A percentile compares a stretch with the other conserved stretches of the same genome.
Conservation (phyloP, 2,888 invertebrate species). For the Teinopalpus imperialis region DNA sequence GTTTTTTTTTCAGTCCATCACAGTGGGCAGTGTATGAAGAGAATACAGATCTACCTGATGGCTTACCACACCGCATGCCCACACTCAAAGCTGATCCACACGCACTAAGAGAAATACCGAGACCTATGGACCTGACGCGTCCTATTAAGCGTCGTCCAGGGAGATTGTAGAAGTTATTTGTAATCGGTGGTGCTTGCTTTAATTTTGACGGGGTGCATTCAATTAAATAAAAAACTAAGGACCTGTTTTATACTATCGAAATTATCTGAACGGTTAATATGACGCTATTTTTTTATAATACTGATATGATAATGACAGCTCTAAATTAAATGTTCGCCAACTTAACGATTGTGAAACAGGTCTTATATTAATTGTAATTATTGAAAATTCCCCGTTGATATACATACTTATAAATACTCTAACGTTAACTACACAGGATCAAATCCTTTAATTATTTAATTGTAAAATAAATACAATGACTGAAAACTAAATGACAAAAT, state of each 20-base stretch:
- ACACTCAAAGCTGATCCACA: constrained; percentile 61
- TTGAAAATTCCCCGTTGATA: constrained; percentile 16
- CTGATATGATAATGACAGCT: too few relatives aligned
- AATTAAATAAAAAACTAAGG: background rate
- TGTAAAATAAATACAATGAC: too few relatives aligned
- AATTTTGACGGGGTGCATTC: constrained; percentile 17
- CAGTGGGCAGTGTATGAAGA: constrained; percentile 76
- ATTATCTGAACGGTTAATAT: too few relatives aligned
- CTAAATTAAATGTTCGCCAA: too few relatives aligned
- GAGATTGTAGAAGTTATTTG: constrained; percentile 28
- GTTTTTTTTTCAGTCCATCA: constrained; percentile 55
- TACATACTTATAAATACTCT: too few relatives aligned
- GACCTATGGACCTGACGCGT: constrained; percentile 57
- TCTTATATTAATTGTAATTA: too few relatives aligned
- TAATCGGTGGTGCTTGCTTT: constrained; percentile 13
- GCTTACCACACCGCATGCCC: constrained; percentile 57
- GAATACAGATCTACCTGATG: constrained; percentile 53
- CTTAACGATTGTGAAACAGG: too few relatives aligned
- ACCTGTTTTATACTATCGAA: too few relatives aligned
- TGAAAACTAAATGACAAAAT: too few relatives aligned
- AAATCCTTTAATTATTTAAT: too few relatives aligned
- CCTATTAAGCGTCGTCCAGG: constrained; percentile 53
- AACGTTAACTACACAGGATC: too few relatives aligned
- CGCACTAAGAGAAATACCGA: constrained; percentile 67
- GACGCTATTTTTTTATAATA: too few relatives aligned